A percentile compares a stretch with the other conserved stretches of the same genome.
Conservation (phyloP, 2,797 vertebrate genomes). For the Pteronotus mesoamericanus region DNA sequence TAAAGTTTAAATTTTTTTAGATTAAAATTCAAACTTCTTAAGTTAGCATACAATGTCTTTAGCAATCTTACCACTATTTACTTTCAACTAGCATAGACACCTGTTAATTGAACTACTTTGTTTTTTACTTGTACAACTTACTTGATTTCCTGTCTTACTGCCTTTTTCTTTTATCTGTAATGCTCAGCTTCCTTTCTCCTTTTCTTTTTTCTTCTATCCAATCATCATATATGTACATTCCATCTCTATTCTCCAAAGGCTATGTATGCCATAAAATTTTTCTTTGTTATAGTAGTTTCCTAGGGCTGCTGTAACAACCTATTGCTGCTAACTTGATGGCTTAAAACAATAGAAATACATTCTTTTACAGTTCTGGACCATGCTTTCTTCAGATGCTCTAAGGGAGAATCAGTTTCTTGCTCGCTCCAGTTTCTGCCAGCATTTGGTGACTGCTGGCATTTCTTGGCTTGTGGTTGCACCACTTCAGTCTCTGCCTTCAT, state of each 20-base stretch:
- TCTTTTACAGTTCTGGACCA: background rate
- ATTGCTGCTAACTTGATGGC: background rate
- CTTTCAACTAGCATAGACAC: background rate
- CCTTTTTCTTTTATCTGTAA: background rate
- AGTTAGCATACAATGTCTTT: background rate
- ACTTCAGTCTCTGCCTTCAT: background rate
- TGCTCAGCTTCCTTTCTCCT: background rate
- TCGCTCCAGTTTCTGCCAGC: background rate
- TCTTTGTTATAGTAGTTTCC: background rate
- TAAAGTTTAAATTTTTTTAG: background rate
- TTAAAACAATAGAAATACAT: background rate
- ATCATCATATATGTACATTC: background rate
- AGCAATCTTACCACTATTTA: background rate
- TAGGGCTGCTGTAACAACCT: background rate
- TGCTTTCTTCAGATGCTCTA: background rate
- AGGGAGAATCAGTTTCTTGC: background rate
- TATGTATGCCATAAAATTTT: background rate
- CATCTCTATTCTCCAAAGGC: background rate
- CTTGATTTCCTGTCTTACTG: background rate
- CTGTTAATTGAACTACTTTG: background rate
- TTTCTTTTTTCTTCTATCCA: background rate
- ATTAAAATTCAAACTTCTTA: background rate
- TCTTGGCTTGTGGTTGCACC: background rate
- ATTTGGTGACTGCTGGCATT: background rate
- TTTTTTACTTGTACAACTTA: background rate